These are phyloP conservation scores for Sigmodon hispidus DNA, from an alignment of 2,113 vertebrate genomes.

Conservation along the genomic window DNA sequence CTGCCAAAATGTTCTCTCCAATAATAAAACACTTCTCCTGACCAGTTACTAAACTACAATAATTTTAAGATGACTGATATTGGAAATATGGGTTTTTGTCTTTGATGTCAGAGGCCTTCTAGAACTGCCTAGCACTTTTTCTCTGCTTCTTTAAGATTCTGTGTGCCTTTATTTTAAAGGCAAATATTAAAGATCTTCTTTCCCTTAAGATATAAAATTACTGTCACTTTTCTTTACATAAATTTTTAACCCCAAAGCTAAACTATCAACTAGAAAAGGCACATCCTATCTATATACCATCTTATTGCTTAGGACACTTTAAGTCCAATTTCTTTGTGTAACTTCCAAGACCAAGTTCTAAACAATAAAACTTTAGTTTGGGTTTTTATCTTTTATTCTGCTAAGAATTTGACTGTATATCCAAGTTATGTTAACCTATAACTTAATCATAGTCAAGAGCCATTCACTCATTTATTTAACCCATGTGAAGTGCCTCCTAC, in stretches of 20 bases:
- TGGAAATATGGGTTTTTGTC: not conserved
- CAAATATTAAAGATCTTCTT: not conserved
- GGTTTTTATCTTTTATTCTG: not conserved
- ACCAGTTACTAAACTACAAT: not conserved
- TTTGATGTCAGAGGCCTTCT: not conserved
- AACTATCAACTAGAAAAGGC: not conserved
- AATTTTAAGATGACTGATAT: not conserved
- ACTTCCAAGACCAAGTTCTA: not conserved
- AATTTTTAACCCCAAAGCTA: not conserved
- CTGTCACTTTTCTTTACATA: not conserved
- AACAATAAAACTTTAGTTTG: not conserved
- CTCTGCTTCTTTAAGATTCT: not conserved
- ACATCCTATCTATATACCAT: not conserved
- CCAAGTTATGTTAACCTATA: not conserved
- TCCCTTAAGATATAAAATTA: not conserved
- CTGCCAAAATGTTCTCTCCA: not conserved
- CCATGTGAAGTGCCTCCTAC: not conserved
- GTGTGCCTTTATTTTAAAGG: not conserved
- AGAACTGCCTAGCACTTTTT: not conserved
- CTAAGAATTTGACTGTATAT: not conserved
- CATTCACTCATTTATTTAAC: not conserved
- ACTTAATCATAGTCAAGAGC: not conserved
- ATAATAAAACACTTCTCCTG: not conserved
- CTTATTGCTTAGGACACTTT: not conserved
- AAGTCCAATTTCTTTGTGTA: not conserved